phyloP scores from a whole-genome alignment of 2,888 invertebrate genomes.

The Abscondita cerata region DNA sequence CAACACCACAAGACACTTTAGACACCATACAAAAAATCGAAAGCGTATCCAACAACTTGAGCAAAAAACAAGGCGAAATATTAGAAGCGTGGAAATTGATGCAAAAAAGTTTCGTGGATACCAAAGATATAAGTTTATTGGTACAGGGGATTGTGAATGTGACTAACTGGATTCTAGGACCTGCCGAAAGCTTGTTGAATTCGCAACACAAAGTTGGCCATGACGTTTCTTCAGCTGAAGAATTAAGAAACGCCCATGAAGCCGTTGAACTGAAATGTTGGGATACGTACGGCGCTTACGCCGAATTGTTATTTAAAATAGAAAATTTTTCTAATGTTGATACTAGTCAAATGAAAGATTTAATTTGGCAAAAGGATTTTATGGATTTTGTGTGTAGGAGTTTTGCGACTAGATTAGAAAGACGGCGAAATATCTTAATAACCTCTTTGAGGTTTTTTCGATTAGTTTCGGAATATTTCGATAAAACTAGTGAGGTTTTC shows the following conservation, averaged over 20 bases:
- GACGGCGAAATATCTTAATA: conserved; percentile 75
- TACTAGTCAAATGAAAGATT: conserved; percentile 63
- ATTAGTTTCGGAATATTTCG: conserved; percentile 75
- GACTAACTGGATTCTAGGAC: conserved; percentile 79
- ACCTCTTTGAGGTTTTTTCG: conserved; percentile 79
- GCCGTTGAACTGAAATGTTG: conserved; percentile 77
- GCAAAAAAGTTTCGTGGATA: conserved; percentile 65
- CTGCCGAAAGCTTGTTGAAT: conserved; percentile 76
- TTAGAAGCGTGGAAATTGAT: conserved; percentile 68
- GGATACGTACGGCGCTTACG: conserved; percentile 80
- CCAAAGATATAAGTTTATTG: conserved; percentile 66
- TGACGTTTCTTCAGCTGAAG: conserved; percentile 75
- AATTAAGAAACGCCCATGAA: conserved; percentile 76
- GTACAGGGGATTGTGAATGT: conserved; percentile 74
- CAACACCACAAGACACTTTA: conserved; percentile 67
- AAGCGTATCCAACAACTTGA: conserved; percentile 63
- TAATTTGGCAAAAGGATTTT: conserved; percentile 77
- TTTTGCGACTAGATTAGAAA: conserved; percentile 76
- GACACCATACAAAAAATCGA: conserved; percentile 68
- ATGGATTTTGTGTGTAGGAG: conserved; percentile 84
- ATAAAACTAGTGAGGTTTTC: conserved; percentile 71
- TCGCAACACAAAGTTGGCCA: conserved; percentile 76
- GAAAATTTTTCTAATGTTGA: conserved; percentile 64
- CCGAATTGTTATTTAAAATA: conserved; percentile 77
- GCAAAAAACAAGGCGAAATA: conserved; percentile 66